Evolutionary conservation across 2,113 vertebrate genomes (phyloP).

Genomic region (Dunckerocampus dactyliophorus): DNA sequence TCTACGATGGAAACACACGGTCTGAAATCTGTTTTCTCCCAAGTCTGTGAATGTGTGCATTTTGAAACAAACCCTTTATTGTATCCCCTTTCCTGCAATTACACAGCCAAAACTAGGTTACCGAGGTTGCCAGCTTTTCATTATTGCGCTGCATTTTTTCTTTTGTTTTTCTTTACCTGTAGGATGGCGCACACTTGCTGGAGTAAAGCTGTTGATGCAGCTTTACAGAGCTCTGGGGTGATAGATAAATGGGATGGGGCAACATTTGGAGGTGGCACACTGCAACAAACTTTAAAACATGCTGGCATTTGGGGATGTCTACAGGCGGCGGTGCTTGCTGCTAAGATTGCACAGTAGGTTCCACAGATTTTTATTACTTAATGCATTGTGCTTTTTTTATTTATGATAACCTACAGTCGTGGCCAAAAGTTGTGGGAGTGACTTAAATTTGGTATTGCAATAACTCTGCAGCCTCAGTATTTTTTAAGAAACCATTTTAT

Average conservation of each 20-base stretch:
- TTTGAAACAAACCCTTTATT: not conserved
- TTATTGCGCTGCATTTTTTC: not conserved
- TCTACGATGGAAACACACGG: slow-evolving; percentile 82
- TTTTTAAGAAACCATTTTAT: too few species aligned
- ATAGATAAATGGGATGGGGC: slow-evolving; percentile 82
- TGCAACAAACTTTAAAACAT: slow-evolving; percentile 76
- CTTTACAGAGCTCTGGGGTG: slow-evolving; percentile 72
- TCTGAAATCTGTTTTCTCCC: slow-evolving; percentile 41
- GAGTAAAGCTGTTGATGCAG: slow-evolving; percentile 85
- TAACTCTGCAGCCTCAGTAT: too few species aligned
- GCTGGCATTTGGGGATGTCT: slow-evolving; percentile 90
- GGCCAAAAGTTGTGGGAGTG: not conserved
- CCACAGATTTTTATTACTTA: not conserved
- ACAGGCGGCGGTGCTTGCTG: slow-evolving; percentile 82
- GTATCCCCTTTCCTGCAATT: slow-evolving; percentile 5
- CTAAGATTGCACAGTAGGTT: slow-evolving; percentile 93
- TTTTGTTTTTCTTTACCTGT: slow-evolving; percentile 20
- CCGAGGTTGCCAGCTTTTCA: not conserved
- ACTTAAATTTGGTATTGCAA: too few species aligned
- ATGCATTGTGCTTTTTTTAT: not conserved
- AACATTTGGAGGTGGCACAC: slow-evolving; percentile 59
- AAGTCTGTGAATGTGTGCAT: not conserved
- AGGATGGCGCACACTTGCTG: slow-evolving; percentile 85
- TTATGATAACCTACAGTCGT: not conserved
- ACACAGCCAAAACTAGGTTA: not conserved